Evolutionary conservation across 2,888 invertebrate species (phyloP).

Genomic region (Andrena chrysosceles): DNA sequence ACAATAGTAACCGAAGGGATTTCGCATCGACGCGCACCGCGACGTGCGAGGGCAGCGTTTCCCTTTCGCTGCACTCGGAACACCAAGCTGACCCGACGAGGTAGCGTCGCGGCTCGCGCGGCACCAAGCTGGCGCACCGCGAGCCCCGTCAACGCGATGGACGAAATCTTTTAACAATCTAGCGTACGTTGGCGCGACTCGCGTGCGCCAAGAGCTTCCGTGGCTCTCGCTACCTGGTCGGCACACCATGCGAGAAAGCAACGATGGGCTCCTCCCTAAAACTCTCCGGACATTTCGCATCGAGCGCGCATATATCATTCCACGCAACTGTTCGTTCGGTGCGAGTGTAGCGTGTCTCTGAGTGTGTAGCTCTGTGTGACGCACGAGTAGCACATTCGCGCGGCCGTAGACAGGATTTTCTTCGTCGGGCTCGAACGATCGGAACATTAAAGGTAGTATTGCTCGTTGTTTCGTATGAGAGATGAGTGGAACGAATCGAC

Average conservation of each 20-base stretch:
- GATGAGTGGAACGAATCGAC: conserved; percentile 35
- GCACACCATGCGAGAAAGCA: conserved; percentile 57
- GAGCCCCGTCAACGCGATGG: conserved; percentile 64
- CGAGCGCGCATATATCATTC: conserved; percentile 34
- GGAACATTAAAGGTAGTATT: conserved; percentile 76
- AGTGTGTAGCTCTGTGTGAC: neutral
- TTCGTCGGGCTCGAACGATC: conserved; percentile 23
- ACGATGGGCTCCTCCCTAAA: conserved; percentile 15
- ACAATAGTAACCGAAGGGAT: neutral
- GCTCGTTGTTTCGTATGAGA: conserved; percentile 75
- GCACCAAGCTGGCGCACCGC: conserved; percentile 18
- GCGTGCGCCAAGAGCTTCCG: conserved; percentile 31
- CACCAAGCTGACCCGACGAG: conserved; percentile 28
- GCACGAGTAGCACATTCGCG: conserved; percentile 37
- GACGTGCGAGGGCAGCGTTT: neutral
- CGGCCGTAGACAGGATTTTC: conserved; percentile 51
- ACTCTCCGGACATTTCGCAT: conserved; percentile 22
- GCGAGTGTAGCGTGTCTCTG: conserved; percentile 17
- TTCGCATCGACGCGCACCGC: neutral
- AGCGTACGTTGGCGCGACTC: conserved; percentile 57
- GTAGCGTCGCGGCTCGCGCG: conserved; percentile 9
- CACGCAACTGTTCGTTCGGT: conserved; percentile 25
- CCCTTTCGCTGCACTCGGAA: conserved; percentile 4
- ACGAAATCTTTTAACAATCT: conserved; percentile 72
- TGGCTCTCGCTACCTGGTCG: conserved; percentile 30